phyloP scores from a whole-genome alignment of 2,113 vertebrate genomes.

The Octodon degus region DNA sequence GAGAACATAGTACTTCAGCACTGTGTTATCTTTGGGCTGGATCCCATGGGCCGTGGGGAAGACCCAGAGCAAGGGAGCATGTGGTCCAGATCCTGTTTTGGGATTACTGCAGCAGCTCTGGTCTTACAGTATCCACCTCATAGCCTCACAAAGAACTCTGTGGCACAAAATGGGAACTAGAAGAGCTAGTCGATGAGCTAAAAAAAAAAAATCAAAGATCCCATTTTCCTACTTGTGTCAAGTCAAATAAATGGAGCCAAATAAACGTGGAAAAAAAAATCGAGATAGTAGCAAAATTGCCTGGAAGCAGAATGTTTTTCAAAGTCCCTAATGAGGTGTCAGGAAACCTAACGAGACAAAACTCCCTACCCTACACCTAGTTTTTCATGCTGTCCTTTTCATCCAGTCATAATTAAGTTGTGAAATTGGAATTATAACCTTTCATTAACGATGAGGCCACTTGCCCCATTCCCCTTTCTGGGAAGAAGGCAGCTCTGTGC shows the following conservation, averaged over 20 bases:
- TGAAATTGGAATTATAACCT: constrained; percentile 80
- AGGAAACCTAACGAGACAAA: constrained; percentile 80
- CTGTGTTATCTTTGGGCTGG: neutral
- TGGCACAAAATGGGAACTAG: neutral
- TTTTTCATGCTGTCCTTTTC: constrained; percentile 79
- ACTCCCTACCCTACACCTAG: constrained; percentile 75
- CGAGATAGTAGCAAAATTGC: constrained; percentile 79
- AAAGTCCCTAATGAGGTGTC: constrained; percentile 83
- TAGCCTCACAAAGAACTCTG: constrained; percentile 29
- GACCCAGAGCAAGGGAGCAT: too few relatives aligned
- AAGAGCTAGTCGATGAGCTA: constrained; percentile 60
- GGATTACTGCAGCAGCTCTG: neutral
- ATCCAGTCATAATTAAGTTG: constrained; percentile 82
- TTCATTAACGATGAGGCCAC: constrained; percentile 70
- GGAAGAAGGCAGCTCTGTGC: neutral
- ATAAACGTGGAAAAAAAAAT: constrained; percentile 72
- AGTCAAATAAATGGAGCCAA: constrained; percentile 80
- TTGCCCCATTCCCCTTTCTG: constrained; percentile 27
- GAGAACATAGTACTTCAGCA: neutral
- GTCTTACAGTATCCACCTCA: neutral
- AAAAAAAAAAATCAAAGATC: constrained; percentile 69
- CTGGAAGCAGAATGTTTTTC: constrained; percentile 83
- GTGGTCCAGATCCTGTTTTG: neutral
- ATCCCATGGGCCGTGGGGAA: neutral
- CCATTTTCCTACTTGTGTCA: constrained; percentile 79